These are phyloP conservation scores for Thymelicus acteon DNA, from an alignment of 2,888 invertebrate genomes.

Conservation along the genomic window DNA sequence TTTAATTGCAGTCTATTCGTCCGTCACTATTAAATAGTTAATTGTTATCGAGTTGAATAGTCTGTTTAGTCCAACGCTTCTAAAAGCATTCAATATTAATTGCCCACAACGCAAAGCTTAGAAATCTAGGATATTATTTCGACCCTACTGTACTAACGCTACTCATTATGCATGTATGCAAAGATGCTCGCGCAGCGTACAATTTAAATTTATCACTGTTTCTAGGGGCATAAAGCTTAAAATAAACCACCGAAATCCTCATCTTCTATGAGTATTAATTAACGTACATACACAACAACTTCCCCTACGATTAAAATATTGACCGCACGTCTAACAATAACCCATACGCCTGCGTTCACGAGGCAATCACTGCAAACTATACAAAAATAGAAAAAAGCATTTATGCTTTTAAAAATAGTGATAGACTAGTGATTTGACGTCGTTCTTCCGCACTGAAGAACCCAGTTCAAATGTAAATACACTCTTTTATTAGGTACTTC, in stretches of 20 bases:
- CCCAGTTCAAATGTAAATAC: too few relatives aligned
- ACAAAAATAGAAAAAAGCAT: too few relatives aligned
- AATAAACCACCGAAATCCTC: neutral
- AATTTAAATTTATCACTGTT: neutral
- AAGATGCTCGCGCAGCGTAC: neutral
- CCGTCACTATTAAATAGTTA: too few relatives aligned
- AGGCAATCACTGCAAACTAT: neutral
- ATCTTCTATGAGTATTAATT: constrained; percentile 10
- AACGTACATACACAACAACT: neutral
- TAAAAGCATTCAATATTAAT: constrained; percentile 8
- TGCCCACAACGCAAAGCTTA: neutral
- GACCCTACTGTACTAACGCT: constrained; percentile 8
- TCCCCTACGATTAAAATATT: constrained; percentile 21
- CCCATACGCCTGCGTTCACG: neutral
- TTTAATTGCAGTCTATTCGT: too few relatives aligned
- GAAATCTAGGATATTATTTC: constrained; percentile 11
- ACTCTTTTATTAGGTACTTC: too few relatives aligned
- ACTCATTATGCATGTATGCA: constrained; percentile 15
- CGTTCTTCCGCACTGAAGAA: too few relatives aligned
- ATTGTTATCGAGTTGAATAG: neutral
- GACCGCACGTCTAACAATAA: constrained; percentile 19
- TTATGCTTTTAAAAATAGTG: too few relatives aligned
- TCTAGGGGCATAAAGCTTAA: neutral
- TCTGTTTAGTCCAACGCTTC: neutral
- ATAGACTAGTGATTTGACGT: too few relatives aligned